Conservation (phyloP, 2,888 invertebrate species). For the Catocala nupta region DNA sequence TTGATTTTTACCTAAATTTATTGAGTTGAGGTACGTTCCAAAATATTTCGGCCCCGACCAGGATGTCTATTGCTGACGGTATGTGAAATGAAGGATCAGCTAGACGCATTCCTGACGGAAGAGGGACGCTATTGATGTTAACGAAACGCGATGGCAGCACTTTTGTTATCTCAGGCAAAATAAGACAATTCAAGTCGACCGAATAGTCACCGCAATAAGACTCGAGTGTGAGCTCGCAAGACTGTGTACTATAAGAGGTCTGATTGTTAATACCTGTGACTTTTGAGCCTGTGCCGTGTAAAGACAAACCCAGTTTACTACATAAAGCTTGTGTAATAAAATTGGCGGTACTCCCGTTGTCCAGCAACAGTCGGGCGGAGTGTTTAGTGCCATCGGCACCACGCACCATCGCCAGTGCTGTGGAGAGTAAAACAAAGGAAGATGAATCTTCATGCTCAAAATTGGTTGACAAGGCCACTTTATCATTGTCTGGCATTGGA, state of each 20-base stretch:
- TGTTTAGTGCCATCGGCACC: not conserved
- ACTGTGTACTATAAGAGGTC: constrained; percentile 24
- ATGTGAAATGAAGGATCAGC: too few relatives aligned
- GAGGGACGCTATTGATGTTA: too few relatives aligned
- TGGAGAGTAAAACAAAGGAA: too few relatives aligned
- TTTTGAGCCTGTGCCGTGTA: constrained; percentile 19
- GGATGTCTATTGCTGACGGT: too few relatives aligned
- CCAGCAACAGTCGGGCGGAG: constrained; percentile 19
- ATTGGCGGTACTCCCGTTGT: constrained; percentile 36
- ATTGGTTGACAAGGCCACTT: too few relatives aligned
- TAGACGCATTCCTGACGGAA: too few relatives aligned
- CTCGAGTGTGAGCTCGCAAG: constrained; percentile 25
- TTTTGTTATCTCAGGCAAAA: constrained; percentile 8
- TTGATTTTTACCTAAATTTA: not conserved
- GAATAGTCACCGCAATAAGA: constrained; percentile 25
- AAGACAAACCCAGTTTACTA: constrained; percentile 26
- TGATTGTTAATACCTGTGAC: constrained; percentile 36
- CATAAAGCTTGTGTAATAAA: constrained; percentile 25
- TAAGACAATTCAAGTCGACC: constrained; percentile 23
- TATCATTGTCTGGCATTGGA: not conserved
- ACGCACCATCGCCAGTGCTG: constrained; percentile 12
- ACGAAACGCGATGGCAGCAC: constrained; percentile 25
- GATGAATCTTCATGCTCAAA: too few relatives aligned
- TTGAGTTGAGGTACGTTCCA: too few relatives aligned
- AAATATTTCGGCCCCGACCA: too few relatives aligned